Evolutionary conservation across 2,113 vertebrate species (phyloP).

Genomic region (Megalops atlanticus): DNA sequence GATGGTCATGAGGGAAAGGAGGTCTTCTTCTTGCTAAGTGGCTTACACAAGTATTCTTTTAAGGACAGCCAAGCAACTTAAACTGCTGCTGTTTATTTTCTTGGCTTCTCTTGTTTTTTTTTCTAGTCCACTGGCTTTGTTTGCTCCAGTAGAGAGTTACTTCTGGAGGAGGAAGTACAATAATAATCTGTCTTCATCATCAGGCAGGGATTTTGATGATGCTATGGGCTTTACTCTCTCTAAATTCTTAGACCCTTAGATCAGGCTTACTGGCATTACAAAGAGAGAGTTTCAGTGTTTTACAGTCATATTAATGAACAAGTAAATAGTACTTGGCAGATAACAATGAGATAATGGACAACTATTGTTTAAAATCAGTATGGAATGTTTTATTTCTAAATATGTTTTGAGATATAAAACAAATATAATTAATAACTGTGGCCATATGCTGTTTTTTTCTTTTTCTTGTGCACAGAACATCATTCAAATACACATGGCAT

Average conservation of each 20-base stretch:
- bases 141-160: background rate
- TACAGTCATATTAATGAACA: background rate
- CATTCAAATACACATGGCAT: background rate
- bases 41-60: background rate
- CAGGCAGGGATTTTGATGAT: background rate
- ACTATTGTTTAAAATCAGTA: background rate
- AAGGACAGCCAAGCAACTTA: background rate
- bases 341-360: slow-evolving; percentile 18
- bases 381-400: background rate
- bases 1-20: too few relatives aligned
- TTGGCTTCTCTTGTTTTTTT: background rate
- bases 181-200: slow-evolving; percentile 5
- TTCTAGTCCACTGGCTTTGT: slow-evolving; percentile 10
- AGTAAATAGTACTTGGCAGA: slow-evolving; percentile 9
- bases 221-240: background rate
- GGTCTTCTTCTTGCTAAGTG: slow-evolving; percentile 9
- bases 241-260: background rate
- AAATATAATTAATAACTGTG: background rate
- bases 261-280: background rate
- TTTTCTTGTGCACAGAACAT: background rate
- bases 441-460: background rate
- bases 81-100: slow-evolving; percentile 23
- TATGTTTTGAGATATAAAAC: background rate
- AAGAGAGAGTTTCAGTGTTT: background rate
- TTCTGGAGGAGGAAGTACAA: background rate